Percentiles rank a stretch among this genome's conserved stretches.
These are phyloP conservation scores for Colius striatus DNA, from an alignment of 2,113 vertebrate species.

Conservation along the genomic window DNA sequence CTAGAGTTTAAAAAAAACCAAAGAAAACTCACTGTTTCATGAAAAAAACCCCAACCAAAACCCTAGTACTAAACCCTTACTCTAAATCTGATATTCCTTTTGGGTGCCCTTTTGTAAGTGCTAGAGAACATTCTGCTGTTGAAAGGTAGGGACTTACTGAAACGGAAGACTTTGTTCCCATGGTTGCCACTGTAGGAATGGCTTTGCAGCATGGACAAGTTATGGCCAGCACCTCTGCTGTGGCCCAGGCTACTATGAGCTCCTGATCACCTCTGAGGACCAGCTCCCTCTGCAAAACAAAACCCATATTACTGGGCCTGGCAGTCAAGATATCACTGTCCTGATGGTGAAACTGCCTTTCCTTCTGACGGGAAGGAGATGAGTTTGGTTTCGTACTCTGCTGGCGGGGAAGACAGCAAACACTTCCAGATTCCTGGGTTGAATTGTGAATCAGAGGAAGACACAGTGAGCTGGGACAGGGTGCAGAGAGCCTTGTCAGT, in stretches of 20 bases:
- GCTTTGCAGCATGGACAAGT: background rate
- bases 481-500: background rate
- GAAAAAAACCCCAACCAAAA: accelerated
- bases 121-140: background rate
- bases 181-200: background rate
- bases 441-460: background rate
- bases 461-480: background rate
- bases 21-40: background rate
- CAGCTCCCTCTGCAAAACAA: background rate
- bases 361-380: background rate
- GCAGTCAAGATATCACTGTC: background rate
- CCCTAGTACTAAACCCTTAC: background rate
- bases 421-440: background rate
- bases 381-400: background rate
- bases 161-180: background rate
- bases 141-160: background rate
- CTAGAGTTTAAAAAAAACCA: background rate
- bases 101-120: background rate
- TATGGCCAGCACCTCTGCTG: background rate
- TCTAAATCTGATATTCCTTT: background rate
- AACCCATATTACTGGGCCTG: background rate
- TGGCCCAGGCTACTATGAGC: background rate
- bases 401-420: background rate
- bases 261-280: background rate
- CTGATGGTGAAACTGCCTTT: background rate